Percentiles rank a stretch among this genome's conserved stretches.
Evolutionary conservation across 2,113 vertebrate species (phyloP).

Genomic region (Camelus dromedarius): DNA sequence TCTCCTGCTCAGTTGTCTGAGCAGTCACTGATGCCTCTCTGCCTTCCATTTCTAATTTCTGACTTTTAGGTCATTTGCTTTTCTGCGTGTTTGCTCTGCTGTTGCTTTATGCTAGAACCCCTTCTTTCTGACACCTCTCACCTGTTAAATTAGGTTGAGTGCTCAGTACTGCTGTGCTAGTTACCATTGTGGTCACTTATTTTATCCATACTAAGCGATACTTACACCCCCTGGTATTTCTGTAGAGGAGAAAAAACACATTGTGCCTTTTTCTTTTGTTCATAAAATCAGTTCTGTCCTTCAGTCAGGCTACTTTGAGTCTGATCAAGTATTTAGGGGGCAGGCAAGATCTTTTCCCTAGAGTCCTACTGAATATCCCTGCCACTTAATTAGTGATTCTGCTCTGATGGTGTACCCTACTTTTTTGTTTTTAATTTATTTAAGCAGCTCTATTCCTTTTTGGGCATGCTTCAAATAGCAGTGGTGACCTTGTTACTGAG

Average conservation of each 20-base stretch:
- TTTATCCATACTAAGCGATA: not conserved
- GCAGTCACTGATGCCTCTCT: not conserved
- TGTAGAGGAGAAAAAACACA: not conserved
- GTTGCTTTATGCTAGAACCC: not conserved
- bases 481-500: not conserved
- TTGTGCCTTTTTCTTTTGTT: not conserved
- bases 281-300: not conserved
- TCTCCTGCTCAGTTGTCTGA: not conserved
- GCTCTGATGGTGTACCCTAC: not conserved
- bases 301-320: not conserved
- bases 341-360: not conserved
- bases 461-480: not conserved
- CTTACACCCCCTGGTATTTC: not conserved
- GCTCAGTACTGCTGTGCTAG: fast-evolving
- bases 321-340: no score
- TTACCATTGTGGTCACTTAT: not conserved
- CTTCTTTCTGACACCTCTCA: not conserved
- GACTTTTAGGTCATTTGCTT: not conserved
- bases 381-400: not conserved
- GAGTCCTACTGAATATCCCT: not conserved
- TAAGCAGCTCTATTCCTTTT: not conserved
- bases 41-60: not conserved
- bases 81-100: not conserved
- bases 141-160: not conserved
- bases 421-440: not conserved